phyloP scores from a whole-genome alignment of 2,113 vertebrate genomes.

The Cygnus atratus region DNA sequence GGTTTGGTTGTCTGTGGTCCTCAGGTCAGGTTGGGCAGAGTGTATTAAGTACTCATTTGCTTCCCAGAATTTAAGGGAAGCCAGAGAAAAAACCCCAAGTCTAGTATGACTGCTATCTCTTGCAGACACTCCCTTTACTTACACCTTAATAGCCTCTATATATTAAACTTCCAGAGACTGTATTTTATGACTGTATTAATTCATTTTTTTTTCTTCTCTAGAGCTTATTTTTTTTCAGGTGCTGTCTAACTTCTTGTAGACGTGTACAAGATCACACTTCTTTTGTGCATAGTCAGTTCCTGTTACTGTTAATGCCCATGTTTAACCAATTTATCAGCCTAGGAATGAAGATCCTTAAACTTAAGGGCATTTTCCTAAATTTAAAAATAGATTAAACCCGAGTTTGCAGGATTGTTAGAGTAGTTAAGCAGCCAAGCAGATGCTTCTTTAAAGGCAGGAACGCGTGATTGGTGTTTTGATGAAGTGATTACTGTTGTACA shows the following conservation, averaged over 20 bases:
- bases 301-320: not conserved
- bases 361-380: not conserved
- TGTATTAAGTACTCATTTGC: not conserved
- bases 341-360: conserved; percentile 21
- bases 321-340: not conserved
- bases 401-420: not conserved
- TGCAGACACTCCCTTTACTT: not conserved
- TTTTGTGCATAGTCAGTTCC: not conserved
- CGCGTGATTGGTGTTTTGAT: conserved; percentile 52
- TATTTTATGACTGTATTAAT: not conserved
- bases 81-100: not conserved
- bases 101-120: not conserved
- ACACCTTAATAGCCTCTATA: not conserved
- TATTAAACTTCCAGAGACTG: not conserved
- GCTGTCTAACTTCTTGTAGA: not conserved
- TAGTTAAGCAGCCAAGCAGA: conserved; percentile 23
- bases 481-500: conserved; percentile 47
- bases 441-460: conserved; percentile 38
- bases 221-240: not conserved
- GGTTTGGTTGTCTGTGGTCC: not conserved
- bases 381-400: conserved; percentile 9
- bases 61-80: not conserved
- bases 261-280: not conserved
- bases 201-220: not conserved
- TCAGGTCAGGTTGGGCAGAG: not conserved